These are phyloP conservation scores for Steinernema scapterisci DNA, from an alignment of 2,888 invertebrate species.

Conservation along the genomic window DNA sequence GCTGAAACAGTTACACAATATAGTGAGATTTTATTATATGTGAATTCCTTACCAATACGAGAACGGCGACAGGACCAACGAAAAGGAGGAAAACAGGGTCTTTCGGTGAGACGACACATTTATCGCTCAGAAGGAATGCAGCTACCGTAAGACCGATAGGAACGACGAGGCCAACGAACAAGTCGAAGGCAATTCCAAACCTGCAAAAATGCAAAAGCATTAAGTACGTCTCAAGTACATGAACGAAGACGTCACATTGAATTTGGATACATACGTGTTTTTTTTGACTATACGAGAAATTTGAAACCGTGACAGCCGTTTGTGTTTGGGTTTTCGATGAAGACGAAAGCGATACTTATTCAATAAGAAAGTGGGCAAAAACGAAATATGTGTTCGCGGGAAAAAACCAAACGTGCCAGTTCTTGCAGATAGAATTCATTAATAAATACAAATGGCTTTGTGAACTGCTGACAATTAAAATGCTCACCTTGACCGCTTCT, in stretches of 20 bases:
- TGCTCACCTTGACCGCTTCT: neutral
- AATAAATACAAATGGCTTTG: too few species aligned
- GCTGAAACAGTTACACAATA: conserved; percentile 37
- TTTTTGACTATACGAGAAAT: neutral
- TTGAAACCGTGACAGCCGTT: conserved; percentile 1
- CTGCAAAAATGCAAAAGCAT: neutral
- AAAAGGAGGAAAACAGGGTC: conserved; percentile 60
- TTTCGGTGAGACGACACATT: conserved; percentile 49
- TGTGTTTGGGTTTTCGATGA: neutral
- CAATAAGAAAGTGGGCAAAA: too few species aligned
- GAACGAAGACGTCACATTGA: neutral
- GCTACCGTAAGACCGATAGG: conserved; percentile 52
- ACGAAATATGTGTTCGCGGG: too few species aligned
- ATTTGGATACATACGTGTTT: neutral
- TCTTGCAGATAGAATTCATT: too few species aligned
- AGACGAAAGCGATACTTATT: too few species aligned
- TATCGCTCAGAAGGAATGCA: conserved; percentile 51
- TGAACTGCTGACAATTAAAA: neutral
- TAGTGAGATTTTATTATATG: too few species aligned
- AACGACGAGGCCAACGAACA: conserved; percentile 51
- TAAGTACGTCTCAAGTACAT: neutral
- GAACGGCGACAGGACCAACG: conserved; percentile 53
- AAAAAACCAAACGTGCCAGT: too few species aligned
- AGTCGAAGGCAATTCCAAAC: conserved; percentile 5
- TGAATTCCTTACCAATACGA: conserved; percentile 49